These are phyloP conservation scores for Cephus rjabovi DNA, from an alignment of 2,888 invertebrate species.

Conservation along the genomic window DNA sequence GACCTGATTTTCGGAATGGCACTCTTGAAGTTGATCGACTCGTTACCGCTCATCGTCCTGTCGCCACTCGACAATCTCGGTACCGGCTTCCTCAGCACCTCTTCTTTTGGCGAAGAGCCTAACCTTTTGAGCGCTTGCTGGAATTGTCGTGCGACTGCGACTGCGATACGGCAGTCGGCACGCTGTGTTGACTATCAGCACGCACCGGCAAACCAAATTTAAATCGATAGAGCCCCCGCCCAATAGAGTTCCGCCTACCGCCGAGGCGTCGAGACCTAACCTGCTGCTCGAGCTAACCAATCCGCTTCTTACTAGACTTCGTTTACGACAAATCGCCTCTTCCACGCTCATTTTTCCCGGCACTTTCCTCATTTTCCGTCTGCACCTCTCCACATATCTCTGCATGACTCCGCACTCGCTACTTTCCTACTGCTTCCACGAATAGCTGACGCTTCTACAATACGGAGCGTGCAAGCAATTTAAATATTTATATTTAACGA, in stretches of 20 bases:
- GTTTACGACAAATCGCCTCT: background rate
- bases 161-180: background rate
- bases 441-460: too few relatives aligned
- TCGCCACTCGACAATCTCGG: background rate
- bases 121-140: slow-evolving; percentile 25
- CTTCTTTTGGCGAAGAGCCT: slow-evolving; percentile 10
- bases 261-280: slow-evolving; percentile 11
- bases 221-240: slow-evolving; percentile 64
- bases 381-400: too few relatives aligned
- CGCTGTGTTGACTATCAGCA: slow-evolving; percentile 46
- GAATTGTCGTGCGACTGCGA: slow-evolving; percentile 1
- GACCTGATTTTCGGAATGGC: slow-evolving; percentile 56
- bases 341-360: too few relatives aligned
- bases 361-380: too few relatives aligned
- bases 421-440: too few relatives aligned
- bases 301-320: background rate
- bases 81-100: background rate
- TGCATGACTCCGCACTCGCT: too few relatives aligned
- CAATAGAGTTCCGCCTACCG: slow-evolving; percentile 28
- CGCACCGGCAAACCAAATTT: slow-evolving; percentile 63
- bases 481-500: too few relatives aligned
- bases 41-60: slow-evolving; percentile 22
- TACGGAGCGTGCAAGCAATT: too few relatives aligned
- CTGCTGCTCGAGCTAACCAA: background rate
- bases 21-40: slow-evolving; percentile 45